Conservation (phyloP, 1,140 invertebrate genomes). For the Leptopilina boulardi region DNA sequence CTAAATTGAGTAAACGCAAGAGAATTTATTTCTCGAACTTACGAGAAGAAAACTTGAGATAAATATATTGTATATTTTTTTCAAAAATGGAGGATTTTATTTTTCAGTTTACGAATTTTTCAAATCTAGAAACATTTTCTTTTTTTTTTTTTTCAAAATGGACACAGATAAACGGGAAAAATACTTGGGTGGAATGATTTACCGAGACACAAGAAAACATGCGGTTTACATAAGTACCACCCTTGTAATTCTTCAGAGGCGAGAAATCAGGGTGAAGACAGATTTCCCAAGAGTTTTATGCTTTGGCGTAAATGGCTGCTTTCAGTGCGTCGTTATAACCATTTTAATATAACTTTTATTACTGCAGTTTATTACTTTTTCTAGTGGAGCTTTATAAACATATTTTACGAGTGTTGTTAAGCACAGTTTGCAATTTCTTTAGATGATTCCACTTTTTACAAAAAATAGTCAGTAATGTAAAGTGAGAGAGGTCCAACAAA, state of each 20-base stretch:
- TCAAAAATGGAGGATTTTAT: too few species aligned
- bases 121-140: too few species aligned
- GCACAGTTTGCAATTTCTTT: background rate
- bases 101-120: too few species aligned
- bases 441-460: background rate
- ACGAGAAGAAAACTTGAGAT: too few species aligned
- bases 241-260: conserved; percentile 57
- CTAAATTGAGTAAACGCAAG: too few species aligned
- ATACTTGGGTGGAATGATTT: conserved; percentile 60
- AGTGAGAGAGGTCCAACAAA: background rate
- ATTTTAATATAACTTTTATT: conserved; percentile 29
- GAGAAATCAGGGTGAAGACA: conserved; percentile 38
- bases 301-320: conserved; percentile 16
- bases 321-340: conserved; percentile 28
- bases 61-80: too few species aligned
- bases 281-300: conserved; percentile 26
- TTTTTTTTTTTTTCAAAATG: background rate
- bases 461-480: background rate
- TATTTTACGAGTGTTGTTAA: conserved; percentile 6
- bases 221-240: conserved; percentile 64
- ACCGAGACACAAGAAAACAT: conserved; percentile 57
- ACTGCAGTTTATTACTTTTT: conserved; percentile 20
- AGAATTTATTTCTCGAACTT: too few species aligned
- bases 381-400: background rate
- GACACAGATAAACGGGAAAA: background rate